Conservation (phyloP, 2,797 vertebrate genomes). For the Notamacropus eugenii region DNA sequence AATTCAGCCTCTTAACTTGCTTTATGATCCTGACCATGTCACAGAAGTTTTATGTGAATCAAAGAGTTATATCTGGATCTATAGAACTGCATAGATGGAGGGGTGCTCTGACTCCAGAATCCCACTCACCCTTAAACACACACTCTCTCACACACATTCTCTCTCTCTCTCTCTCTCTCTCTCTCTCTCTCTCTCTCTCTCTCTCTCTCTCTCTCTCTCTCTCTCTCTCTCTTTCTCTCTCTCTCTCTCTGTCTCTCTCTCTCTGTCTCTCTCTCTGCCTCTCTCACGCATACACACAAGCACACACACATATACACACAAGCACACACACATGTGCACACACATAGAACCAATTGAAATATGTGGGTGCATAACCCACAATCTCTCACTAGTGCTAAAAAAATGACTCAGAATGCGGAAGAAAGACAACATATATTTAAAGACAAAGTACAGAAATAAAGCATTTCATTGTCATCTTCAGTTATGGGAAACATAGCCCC, state of each 20-base stretch:
- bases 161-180: too few species aligned
- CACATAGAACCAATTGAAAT: background rate
- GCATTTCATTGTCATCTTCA: background rate
- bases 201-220: too few species aligned
- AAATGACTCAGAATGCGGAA: background rate
- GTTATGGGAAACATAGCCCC: slow-evolving; percentile 5
- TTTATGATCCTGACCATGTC: background rate
- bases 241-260: too few species aligned
- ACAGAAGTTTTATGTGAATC: background rate
- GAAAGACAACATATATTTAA: background rate
- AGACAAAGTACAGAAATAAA: background rate
- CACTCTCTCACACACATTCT: background rate
- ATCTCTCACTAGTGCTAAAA: background rate
- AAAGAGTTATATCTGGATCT: background rate
- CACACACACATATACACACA: too few species aligned
- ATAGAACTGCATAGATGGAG: background rate
- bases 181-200: too few species aligned
- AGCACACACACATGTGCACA: too few species aligned
- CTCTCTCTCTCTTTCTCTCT: too few species aligned
- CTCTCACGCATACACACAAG: too few species aligned
- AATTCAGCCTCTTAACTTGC: background rate
- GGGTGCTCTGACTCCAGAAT: background rate
- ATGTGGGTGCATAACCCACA: background rate
- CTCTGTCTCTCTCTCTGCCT: too few species aligned
- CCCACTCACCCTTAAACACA: rapidly evolving